Conservation (phyloP, 2,888 invertebrate genomes). For the Neoitamus cyanurus region DNA sequence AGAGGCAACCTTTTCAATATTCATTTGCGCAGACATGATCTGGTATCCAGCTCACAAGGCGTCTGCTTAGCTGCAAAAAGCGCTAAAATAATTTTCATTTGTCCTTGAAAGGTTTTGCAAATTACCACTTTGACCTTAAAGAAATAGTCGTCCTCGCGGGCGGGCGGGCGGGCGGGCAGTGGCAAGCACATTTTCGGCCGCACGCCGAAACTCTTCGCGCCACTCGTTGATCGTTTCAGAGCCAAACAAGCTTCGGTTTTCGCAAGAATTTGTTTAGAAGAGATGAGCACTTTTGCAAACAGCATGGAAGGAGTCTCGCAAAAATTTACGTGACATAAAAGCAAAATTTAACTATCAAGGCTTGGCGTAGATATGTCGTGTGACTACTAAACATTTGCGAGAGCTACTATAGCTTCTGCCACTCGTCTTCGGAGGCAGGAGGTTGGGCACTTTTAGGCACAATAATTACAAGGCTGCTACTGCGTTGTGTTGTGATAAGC, state of each 20-base stretch:
- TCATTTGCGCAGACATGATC: background rate
- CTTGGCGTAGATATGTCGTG: conserved; percentile 21
- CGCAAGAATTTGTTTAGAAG: background rate
- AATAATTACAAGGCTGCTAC: conserved; percentile 4
- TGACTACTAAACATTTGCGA: conserved; percentile 35
- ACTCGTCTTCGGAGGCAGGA: background rate
- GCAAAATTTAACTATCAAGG: conserved; percentile 42
- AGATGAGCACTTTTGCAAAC: conserved; percentile 20
- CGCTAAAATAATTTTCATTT: conserved; percentile 7
- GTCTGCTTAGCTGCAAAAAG: background rate
- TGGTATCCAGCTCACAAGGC: background rate
- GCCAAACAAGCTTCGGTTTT: conserved; percentile 3
- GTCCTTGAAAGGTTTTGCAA: conserved; percentile 39
- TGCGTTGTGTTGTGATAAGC: background rate
- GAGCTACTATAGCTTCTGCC: background rate
- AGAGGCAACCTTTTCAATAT: conserved; percentile 29
- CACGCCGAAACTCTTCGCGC: background rate
- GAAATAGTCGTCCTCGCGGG: background rate
- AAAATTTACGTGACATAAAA: conserved; percentile 44
- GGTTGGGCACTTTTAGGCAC: background rate
- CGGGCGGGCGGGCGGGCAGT: background rate
- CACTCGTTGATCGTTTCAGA: background rate
- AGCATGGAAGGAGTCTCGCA: background rate
- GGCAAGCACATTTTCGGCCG: background rate
- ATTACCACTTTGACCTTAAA: conserved; percentile 31